Evolutionary conservation across 2,888 invertebrate species (phyloP).

Genomic region (Sturmia bella): DNA sequence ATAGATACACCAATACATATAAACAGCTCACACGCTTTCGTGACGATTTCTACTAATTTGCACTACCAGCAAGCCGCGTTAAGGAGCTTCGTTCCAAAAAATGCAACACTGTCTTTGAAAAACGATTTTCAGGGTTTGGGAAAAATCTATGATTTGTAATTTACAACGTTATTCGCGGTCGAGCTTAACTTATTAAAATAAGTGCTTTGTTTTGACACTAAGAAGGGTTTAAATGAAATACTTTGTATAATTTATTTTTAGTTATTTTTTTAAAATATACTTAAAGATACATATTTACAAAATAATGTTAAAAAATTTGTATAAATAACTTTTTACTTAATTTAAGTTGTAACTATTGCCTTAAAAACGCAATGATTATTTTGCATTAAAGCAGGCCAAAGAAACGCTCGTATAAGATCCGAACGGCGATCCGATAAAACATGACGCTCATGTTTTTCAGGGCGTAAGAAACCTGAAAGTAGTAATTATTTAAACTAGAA

Average conservation of each 20-base stretch:
- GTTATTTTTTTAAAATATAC: conserved; percentile 44
- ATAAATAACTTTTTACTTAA: background rate
- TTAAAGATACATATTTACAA: conserved; percentile 61
- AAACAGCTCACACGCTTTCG: too few relatives aligned
- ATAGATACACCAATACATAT: too few relatives aligned
- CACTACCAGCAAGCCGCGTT: too few relatives aligned
- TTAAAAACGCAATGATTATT: conserved; percentile 90
- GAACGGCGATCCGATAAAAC: conserved; percentile 89
- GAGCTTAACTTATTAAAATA: too few relatives aligned
- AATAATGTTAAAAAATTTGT: conserved; percentile 26
- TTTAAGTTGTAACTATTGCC: conserved; percentile 91
- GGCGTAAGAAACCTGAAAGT: conserved; percentile 85
- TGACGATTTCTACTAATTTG: too few relatives aligned
- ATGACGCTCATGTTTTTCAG: conserved; percentile 90
- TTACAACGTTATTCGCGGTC: too few relatives aligned
- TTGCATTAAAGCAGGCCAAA: conserved; percentile 93
- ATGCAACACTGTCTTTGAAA: too few relatives aligned
- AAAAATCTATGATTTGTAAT: too few relatives aligned
- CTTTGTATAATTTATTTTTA: conserved; percentile 5
- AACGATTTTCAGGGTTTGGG: too few relatives aligned
- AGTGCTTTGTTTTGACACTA: too few relatives aligned
- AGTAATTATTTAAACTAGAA: background rate
- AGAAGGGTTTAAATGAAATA: background rate
- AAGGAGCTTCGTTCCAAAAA: too few relatives aligned
- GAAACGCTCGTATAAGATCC: conserved; percentile 89